These are phyloP conservation scores for Apis dorsata DNA, from an alignment of 1,140 invertebrate species.

Conservation along the genomic window DNA sequence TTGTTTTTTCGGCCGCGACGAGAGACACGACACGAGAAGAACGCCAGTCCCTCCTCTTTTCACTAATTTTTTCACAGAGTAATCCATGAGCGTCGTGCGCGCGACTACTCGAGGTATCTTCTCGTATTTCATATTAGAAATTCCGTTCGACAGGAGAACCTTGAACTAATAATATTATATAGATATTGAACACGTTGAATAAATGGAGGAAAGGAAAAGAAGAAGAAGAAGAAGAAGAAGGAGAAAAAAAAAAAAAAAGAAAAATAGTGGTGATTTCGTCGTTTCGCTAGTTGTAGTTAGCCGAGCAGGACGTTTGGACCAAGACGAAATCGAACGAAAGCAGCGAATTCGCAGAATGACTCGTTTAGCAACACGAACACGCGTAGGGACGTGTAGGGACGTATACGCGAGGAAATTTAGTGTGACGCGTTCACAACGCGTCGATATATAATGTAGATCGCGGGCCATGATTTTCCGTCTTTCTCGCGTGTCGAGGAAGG, in stretches of 20 bases:
- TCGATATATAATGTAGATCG: neutral
- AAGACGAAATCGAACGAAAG: slow-evolving; percentile 55
- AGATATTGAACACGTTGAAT: slow-evolving; percentile 17
- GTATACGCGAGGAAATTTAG: neutral
- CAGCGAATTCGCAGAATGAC: slow-evolving; percentile 40
- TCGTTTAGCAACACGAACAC: slow-evolving; percentile 45
- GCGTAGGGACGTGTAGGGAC: neutral
- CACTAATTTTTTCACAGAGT: slow-evolving; percentile 46
- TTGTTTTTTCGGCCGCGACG: neutral
- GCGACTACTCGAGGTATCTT: slow-evolving; percentile 52
- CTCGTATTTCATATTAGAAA: slow-evolving; percentile 43
- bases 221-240: neutral
- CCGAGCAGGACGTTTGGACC: slow-evolving; percentile 53
- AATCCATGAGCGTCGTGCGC: slow-evolving; percentile 51
- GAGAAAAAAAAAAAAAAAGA: neutral
- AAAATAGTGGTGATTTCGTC: slow-evolving; percentile 47
- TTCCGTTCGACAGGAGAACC: slow-evolving; percentile 55
- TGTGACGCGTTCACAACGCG: neutral
- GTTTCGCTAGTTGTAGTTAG: slow-evolving; percentile 59
- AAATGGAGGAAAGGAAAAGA: neutral
- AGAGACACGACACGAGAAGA: slow-evolving; percentile 12
- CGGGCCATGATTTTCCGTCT: slow-evolving; percentile 49
- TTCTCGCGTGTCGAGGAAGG: slow-evolving; percentile 51
- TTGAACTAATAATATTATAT: slow-evolving; percentile 13
- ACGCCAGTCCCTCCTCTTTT: slow-evolving; percentile 50